Conservation (phyloP, 2,113 vertebrate species). For the Chinchilla lanigera region DNA sequence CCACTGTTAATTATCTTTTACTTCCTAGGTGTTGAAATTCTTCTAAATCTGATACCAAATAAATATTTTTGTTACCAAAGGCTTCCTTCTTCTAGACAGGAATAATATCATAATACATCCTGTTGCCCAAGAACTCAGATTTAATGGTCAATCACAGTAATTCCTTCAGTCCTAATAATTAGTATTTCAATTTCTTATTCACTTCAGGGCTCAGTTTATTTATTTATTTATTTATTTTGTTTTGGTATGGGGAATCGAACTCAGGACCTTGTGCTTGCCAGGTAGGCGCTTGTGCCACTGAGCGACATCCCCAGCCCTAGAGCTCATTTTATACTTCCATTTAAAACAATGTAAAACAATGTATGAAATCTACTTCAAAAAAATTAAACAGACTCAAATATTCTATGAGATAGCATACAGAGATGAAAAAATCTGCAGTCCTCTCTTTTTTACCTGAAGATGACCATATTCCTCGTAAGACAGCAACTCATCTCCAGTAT, state of each 20-base stretch:
- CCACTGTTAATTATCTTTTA: not conserved
- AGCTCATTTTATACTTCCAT: not conserved
- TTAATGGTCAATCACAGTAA: not conserved
- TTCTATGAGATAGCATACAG: too few species aligned
- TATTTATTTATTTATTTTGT: too few species aligned
- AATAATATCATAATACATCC: not conserved
- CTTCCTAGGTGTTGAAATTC: not conserved
- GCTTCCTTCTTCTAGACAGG: not conserved
- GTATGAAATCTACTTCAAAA: not conserved
- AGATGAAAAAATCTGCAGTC: not conserved
- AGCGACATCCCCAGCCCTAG: too few species aligned
- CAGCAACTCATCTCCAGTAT: slow-evolving; percentile 94
- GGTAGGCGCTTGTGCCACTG: too few species aligned
- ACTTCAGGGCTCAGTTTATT: not conserved
- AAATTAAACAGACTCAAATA: not conserved
- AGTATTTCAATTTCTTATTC: not conserved
- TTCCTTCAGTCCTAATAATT: not conserved
- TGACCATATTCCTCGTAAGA: slow-evolving; percentile 92
- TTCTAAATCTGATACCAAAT: not conserved
- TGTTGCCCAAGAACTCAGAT: not conserved
- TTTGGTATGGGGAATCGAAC: too few species aligned
- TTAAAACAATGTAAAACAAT: not conserved
- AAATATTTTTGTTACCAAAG: not conserved
- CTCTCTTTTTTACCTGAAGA: slow-evolving; percentile 91
- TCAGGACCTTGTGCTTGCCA: too few species aligned